Conservation (phyloP, 2,113 vertebrate species). For the Eudyptes chrysolophus region DNA sequence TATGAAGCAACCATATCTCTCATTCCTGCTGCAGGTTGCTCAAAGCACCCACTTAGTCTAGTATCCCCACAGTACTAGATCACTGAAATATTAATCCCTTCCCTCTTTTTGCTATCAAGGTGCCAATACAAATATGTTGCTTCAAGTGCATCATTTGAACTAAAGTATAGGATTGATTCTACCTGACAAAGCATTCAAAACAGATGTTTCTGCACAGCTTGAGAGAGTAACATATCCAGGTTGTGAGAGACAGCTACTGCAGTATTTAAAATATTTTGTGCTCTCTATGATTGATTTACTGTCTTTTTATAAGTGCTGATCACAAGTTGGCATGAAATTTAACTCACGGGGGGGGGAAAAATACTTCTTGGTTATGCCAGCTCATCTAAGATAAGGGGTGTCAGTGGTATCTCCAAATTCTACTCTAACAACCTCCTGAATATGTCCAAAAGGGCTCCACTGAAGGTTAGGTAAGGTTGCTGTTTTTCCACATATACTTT, state of each 20-base stretch:
- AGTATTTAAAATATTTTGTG: background rate
- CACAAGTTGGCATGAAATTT: background rate
- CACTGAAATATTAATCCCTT: background rate
- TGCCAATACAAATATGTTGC: background rate
- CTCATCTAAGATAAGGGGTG: background rate
- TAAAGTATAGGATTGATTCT: background rate
- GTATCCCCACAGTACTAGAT: background rate
- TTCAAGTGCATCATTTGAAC: background rate
- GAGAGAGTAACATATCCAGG: background rate
- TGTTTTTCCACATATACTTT: background rate
- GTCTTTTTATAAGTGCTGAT: background rate
- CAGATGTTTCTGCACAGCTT: background rate
- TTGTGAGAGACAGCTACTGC: background rate
- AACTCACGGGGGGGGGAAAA: background rate
- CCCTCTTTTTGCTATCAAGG: background rate
- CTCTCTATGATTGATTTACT: background rate
- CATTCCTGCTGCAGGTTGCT: background rate
- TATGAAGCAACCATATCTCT: background rate
- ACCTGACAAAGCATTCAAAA: background rate
- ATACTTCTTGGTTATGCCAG: background rate
- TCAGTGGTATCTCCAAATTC: background rate
- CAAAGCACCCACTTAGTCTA: background rate
- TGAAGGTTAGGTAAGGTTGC: background rate
- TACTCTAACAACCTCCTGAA: background rate
- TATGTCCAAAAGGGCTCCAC: background rate